phyloP scores from a whole-genome alignment of 2,888 invertebrate genomes.

The Gryllus longicercus region DNA sequence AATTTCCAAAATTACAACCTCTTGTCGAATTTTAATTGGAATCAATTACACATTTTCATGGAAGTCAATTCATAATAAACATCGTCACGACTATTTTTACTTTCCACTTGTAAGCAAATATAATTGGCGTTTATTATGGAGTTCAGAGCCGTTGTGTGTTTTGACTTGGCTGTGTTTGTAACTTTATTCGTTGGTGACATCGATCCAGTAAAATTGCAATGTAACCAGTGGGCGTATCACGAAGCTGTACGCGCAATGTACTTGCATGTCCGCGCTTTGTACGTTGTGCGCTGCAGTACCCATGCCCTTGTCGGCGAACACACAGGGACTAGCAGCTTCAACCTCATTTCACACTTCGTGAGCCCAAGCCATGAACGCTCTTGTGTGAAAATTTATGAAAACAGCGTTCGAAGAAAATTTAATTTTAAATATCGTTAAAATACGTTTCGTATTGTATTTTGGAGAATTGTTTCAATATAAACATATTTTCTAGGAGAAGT shows the following conservation, averaged over 20 bases:
- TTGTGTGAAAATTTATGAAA: too few species aligned
- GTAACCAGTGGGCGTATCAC: neutral
- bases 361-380: too few species aligned
- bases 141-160: neutral
- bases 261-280: neutral
- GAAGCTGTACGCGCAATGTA: neutral
- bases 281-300: neutral
- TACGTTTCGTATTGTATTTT: too few species aligned
- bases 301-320: too few species aligned
- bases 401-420: too few species aligned
- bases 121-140: neutral
- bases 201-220: neutral
- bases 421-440: too few species aligned
- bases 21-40: neutral
- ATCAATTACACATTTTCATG: neutral
- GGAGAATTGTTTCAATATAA: too few species aligned
- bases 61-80: neutral
- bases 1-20: too few species aligned
- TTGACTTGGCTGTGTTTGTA: neutral
- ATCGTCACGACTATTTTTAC: neutral
- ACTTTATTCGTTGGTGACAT: neutral
- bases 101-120: neutral
- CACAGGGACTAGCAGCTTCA: too few species aligned
- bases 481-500: too few species aligned
- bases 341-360: too few species aligned